Evolutionary conservation across 1,140 invertebrate species (phyloP).

Genomic region (Melipona quadrifasciata): DNA sequence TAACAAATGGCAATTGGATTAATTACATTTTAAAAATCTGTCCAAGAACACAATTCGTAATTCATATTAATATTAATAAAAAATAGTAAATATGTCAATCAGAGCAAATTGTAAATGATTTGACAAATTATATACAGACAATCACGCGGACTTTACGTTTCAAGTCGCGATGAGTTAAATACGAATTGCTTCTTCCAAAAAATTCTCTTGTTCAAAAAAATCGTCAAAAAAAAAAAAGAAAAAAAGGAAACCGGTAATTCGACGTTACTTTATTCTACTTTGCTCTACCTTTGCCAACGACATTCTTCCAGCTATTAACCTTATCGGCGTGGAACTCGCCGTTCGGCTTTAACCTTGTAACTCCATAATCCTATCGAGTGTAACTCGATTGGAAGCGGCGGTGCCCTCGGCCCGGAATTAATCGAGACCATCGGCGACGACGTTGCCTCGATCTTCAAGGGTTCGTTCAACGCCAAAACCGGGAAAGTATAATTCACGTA

Average conservation of each 20-base stretch:
- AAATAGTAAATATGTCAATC: no score
- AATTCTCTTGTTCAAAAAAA: no score
- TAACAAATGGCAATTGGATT: no score
- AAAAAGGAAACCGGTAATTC: background rate
- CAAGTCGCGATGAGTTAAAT: no score
- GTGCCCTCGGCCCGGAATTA: constrained; percentile 28
- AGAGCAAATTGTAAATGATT: no score
- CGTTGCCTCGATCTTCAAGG: background rate
- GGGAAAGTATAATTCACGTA: constrained; percentile 18
- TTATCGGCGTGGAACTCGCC: constrained; percentile 36
- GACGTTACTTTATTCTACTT: background rate
- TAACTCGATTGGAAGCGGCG: constrained; percentile 41
- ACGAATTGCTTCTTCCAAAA: no score
- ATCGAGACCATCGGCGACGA: background rate
- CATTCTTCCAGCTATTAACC: constrained; percentile 40
- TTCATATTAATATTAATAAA: no score
- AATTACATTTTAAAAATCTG: no score
- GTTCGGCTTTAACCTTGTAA: constrained; percentile 49
- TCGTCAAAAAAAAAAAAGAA: no score
- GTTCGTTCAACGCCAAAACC: background rate
- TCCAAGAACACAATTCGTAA: no score
- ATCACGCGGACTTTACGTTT: no score
- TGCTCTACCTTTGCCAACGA: background rate
- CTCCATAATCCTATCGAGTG: constrained; percentile 50
- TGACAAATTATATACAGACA: no score